Evolutionary conservation across 2,888 invertebrate genomes (phyloP).

Genomic region (Ephialtes manifestator): DNA sequence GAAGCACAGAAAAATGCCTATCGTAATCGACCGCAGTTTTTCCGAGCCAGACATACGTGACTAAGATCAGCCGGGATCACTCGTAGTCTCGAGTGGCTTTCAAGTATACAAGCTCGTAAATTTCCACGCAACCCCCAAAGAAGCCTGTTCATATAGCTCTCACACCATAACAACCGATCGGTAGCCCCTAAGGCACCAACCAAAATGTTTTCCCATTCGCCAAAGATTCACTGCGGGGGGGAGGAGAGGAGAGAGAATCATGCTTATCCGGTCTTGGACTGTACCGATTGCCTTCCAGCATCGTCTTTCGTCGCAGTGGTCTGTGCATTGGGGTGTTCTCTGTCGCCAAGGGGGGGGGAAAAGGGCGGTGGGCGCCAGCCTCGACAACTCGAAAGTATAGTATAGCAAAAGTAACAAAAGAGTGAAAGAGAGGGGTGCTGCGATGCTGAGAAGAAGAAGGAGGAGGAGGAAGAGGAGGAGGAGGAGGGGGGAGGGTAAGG

Average conservation of each 20-base stretch:
- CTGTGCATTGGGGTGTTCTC: constrained; percentile 51
- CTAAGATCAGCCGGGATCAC: background rate
- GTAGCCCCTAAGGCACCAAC: background rate
- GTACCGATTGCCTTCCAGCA: constrained; percentile 54
- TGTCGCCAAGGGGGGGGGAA: constrained; percentile 47
- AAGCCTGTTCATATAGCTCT: background rate
- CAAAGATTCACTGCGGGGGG: constrained; percentile 41
- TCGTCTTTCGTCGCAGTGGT: constrained; percentile 64
- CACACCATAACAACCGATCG: constrained; percentile 19
- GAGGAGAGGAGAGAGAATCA: constrained; percentile 15
- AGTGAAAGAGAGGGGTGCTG: constrained; percentile 34
- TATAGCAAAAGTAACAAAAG: constrained; percentile 16
- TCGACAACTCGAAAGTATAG: constrained; percentile 43
- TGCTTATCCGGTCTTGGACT: constrained; percentile 35
- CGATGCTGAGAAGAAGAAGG: constrained; percentile 24
- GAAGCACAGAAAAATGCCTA: constrained; percentile 5
- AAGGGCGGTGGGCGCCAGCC: constrained; percentile 59
- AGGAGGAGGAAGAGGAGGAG: constrained; percentile 17
- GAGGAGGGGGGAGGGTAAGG: constrained; percentile 37
- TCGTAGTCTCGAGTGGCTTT: background rate
- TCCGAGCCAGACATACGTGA: constrained; percentile 18
- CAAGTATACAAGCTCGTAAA: constrained; percentile 28
- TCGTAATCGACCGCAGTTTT: background rate
- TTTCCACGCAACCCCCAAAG: constrained; percentile 15
- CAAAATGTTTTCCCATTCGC: constrained; percentile 36